These are phyloP conservation scores for Drosophila borealis DNA, from an alignment of 2,888 invertebrate genomes.

Conservation along the genomic window DNA sequence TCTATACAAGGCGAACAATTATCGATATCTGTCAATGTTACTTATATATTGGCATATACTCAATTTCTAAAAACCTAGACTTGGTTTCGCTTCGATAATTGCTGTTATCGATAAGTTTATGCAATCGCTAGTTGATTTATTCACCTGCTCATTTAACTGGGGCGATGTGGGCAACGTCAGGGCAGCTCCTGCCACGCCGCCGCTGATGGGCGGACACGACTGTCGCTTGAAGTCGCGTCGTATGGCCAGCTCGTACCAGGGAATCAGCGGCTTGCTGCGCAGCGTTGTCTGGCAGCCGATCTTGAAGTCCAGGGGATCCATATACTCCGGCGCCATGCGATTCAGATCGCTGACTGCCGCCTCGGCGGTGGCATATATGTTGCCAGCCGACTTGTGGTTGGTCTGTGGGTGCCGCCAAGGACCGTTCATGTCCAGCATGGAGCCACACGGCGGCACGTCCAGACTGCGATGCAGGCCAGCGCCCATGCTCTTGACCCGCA, in stretches of 20 bases:
- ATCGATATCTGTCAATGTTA: neutral
- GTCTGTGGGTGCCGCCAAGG: slow-evolving; percentile 59
- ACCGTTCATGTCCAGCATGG: slow-evolving; percentile 75
- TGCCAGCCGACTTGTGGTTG: slow-evolving; percentile 81
- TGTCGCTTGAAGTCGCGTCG: slow-evolving; percentile 90
- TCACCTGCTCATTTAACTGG: slow-evolving; percentile 78
- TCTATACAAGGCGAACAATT: neutral
- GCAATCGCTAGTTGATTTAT: slow-evolving; percentile 15
- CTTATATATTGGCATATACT: no score
- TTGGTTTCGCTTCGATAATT: neutral
- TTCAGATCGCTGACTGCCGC: slow-evolving; percentile 78
- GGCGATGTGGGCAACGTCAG: slow-evolving; percentile 63
- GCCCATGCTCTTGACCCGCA: slow-evolving; percentile 83
- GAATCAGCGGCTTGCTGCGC: slow-evolving; percentile 89
- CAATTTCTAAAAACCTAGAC: no score
- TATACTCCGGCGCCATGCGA: slow-evolving; percentile 82
- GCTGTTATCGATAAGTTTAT: neutral
- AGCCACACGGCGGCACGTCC: slow-evolving; percentile 78
- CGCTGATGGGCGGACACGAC: slow-evolving; percentile 90
- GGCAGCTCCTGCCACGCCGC: neutral
- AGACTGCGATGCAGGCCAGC: slow-evolving; percentile 78
- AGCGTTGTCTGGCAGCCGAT: slow-evolving; percentile 89
- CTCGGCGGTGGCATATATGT: slow-evolving; percentile 82
- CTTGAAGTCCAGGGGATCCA: slow-evolving; percentile 87
- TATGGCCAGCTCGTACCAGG: slow-evolving; percentile 95